Evolutionary conservation across 64 coral and sea anemone genomes (phyloP), one percentile per base, ranked within the genome.

Genomic region (Actinia equina): DNA sequence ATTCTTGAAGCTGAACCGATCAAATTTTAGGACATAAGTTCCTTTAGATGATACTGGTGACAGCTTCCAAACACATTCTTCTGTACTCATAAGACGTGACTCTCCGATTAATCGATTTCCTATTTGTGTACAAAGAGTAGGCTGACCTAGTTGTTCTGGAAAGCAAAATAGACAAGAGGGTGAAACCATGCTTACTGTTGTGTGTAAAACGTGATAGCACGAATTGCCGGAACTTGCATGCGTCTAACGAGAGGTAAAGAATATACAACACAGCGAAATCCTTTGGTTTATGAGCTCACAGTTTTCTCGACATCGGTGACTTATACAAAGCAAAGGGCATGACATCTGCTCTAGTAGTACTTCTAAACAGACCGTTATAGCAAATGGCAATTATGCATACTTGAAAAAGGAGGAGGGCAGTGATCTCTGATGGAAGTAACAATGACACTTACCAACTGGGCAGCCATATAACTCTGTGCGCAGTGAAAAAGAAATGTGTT

Each of bases 381-480:
- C 30, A 37, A 37, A 37, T 37, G 30, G 30, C 30, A 37, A 37
- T 37, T 37, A 37, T 37, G 30, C 46, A 49, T 49, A 49, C 55
- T 57, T 2, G 2, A 57, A 7, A 16, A 16, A 57, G 7, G 62
- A 10, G 4, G n/a, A 65, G n/a, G 62, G 10, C 25, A 74, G 26
- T 30, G 26, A 30, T 10, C 26, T 15, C 30, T 0, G 30, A 37
- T 37, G 30, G 30, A 30, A 74, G n/a, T 27, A 71, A 26, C 9
- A 30, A 30, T 41, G 10, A 16, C 26, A 74, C 86, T 45, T 77
- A 92, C 91, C 91, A 57, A 52, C 53, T 70, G 77, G 67, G 85
- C 91, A 93, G 41, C 91, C 91, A 80, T 93, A 93, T 60, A 93
- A 71, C 57, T 93, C 91, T 59, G 83, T 59, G 7, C 91, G 64